Evolutionary conservation across 1,140 invertebrate species (phyloP).

Genomic region (Cardiocondyla obscurior): DNA sequence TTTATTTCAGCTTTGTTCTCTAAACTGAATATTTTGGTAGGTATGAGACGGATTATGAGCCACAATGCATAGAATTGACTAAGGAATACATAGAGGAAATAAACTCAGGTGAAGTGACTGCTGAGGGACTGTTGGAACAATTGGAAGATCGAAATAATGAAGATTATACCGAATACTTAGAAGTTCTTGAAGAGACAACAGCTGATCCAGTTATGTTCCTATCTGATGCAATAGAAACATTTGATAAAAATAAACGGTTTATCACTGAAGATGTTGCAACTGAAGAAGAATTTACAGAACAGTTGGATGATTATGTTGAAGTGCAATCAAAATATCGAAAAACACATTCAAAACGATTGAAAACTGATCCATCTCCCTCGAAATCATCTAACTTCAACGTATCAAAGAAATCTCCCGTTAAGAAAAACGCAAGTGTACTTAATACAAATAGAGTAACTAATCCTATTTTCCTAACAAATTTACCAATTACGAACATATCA

Average conservation of each 20-base stretch:
- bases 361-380: background rate
- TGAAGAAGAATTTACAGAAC: constrained; percentile 34
- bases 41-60: constrained; percentile 78
- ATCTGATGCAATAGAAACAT: constrained; percentile 51
- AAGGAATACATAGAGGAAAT: constrained; percentile 81
- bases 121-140: constrained; percentile 79
- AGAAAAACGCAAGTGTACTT: background rate
- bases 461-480: constrained; percentile 37
- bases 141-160: constrained; percentile 80
- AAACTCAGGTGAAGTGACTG: constrained; percentile 72
- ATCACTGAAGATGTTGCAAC: background rate
- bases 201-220: constrained; percentile 64
- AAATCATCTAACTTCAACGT: constrained; percentile 21
- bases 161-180: constrained; percentile 81
- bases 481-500: background rate
- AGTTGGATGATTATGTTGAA: constrained; percentile 71
- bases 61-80: constrained; percentile 76
- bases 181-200: constrained; percentile 75
- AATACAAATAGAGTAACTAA: background rate
- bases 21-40: constrained; percentile 61
- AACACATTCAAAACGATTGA: constrained; percentile 76
- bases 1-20: background rate
- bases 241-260: constrained; percentile 39
- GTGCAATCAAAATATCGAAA: constrained; percentile 79
- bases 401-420: constrained; percentile 12